Evolutionary conservation across 2,888 invertebrate species (phyloP).

Genomic region (Lasioglossum malachurum): DNA sequence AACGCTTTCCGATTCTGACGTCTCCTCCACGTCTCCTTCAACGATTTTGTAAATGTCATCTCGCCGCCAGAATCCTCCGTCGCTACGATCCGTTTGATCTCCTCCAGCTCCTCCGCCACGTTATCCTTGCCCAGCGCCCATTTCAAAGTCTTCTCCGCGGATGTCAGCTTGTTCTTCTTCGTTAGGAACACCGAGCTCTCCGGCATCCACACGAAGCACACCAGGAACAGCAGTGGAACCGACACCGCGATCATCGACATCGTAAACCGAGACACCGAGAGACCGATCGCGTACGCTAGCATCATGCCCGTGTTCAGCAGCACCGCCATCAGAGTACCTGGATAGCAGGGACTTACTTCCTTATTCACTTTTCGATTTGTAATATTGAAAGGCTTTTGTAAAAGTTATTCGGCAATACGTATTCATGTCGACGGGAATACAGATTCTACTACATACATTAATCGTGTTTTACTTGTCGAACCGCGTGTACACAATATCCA

Average conservation of each 20-base stretch:
- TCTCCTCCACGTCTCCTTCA: conserved; percentile 57
- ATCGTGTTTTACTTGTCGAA: not conserved
- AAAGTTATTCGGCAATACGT: not conserved
- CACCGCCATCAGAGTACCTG: conserved; percentile 78
- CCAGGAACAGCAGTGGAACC: conserved; percentile 76
- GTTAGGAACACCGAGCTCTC: conserved; percentile 82
- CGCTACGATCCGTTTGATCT: conserved; percentile 80
- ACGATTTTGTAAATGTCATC: conserved; percentile 31
- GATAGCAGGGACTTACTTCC: conserved; percentile 6
- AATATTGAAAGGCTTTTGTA: not conserved
- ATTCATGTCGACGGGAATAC: not conserved
- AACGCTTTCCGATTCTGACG: conserved; percentile 76
- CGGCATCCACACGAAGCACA: conserved; percentile 81
- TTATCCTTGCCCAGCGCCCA: conserved; percentile 81
- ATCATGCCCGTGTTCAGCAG: conserved; percentile 80
- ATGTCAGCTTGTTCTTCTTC: conserved; percentile 76
- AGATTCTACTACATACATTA: not conserved
- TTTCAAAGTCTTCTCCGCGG: conserved; percentile 78
- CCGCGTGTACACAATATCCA: not conserved
- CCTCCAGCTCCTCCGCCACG: conserved; percentile 80
- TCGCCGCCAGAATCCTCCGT: conserved; percentile 70
- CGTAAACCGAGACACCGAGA: conserved; percentile 72
- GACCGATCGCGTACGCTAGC: conserved; percentile 77
- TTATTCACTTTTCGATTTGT: too few species aligned
- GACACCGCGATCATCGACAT: conserved; percentile 78